Evolutionary conservation across 2,113 vertebrate species (phyloP), one percentile per base, ranked within the genome.

Genomic region (Heloderma charlesbogerti): DNA sequence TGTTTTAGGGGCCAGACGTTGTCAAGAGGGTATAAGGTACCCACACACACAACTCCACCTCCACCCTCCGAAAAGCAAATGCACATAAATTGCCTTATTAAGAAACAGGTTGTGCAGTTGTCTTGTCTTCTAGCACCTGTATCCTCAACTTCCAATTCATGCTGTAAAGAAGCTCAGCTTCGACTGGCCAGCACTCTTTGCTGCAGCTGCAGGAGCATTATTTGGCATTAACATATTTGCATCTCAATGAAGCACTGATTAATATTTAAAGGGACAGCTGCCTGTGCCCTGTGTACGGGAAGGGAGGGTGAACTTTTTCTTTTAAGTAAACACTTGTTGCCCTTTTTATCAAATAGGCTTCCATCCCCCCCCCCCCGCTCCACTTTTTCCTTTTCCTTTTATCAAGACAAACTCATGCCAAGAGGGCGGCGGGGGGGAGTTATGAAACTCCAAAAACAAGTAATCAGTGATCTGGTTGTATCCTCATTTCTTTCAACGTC

Each of bases 231-330:
- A 81, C 78, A 0, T 6, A 97, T 97, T 97, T 97, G 97, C 97
- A 97, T 97, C 92, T 97, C 97, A 98, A 97, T 98, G 90, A 93
- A 89, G 5, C 95, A 27, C 95, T 96, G 96, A 97, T 97, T 97
- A 95, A 97, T 96, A 97, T 97, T 97, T 97, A 97, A 97, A 96
- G 97, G 95, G 96, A 95, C 97, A 98, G 97, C 97, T 98, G 98
- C 94, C 96, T 67, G 6, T 91, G 87, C 95, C 95, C 92, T 92
- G 93, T 92, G 95, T 37, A 88, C 77, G 94, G 96, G 93, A 96
- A 95, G 95, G 95, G 94, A 84, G 67, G 94, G 96, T 91, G 95
- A 12, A 12, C 43, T 2, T 16, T 34, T 66, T 51, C 20, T 25
- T 37, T 91, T 88, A 88, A 89, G 93, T 88, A 93, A 93, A 94